Conservation (phyloP, 2,888 invertebrate species). For the Disparrhopalites patrizii region DNA sequence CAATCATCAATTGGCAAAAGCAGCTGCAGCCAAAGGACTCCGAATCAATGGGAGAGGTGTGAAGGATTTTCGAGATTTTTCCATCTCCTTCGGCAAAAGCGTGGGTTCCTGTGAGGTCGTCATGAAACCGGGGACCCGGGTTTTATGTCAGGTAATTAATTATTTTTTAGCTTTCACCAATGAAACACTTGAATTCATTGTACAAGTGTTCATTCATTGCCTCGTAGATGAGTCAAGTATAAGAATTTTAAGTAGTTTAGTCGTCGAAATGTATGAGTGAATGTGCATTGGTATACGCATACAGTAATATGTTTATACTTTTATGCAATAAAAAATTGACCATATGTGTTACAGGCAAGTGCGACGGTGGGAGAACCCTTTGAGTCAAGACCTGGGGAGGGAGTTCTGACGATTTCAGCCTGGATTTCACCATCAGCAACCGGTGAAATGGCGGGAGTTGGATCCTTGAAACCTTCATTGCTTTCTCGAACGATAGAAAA, state of each 20-base stretch:
- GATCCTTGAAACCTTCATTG: constrained; percentile 39
- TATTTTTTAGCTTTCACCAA: no score
- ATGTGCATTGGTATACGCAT: not conserved
- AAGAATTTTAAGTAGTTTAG: no score
- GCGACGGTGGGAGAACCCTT: constrained; percentile 42
- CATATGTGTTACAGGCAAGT: constrained; percentile 34
- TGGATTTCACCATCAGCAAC: constrained; percentile 47
- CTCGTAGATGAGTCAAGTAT: no score
- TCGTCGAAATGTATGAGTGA: no score
- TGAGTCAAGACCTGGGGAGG: constrained; percentile 46
- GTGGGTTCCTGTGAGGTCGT: constrained; percentile 43
- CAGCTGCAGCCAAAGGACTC: constrained; percentile 39
- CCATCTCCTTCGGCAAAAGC: constrained; percentile 38
- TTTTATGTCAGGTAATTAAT: constrained; percentile 39
- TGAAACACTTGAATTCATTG: not conserved
- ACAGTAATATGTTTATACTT: not conserved
- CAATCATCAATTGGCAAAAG: constrained; percentile 32
- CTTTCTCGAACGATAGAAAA: constrained; percentile 42
- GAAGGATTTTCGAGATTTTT: constrained; percentile 37
- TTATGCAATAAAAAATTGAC: not conserved
- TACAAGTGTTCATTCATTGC: not conserved
- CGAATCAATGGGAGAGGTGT: constrained; percentile 37
- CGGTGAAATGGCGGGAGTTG: constrained; percentile 44
- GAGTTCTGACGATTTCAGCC: constrained; percentile 41
- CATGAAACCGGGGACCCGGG: constrained; percentile 41